These are phyloP conservation scores for Thunnus albacares DNA, from an alignment of 2,797 vertebrate species.

Conservation along the genomic window DNA sequence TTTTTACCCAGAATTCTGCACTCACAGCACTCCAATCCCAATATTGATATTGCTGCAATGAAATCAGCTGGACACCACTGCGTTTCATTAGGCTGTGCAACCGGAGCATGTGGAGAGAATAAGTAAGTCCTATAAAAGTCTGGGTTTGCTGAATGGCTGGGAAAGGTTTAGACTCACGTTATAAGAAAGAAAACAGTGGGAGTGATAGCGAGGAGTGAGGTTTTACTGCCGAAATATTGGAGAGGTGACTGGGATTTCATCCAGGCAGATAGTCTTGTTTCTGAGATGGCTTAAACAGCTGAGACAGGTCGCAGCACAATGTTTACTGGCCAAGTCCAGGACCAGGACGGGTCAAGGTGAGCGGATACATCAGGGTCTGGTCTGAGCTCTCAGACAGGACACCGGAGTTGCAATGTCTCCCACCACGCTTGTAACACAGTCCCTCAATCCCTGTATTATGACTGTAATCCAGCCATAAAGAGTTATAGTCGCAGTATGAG, in stretches of 20 bases:
- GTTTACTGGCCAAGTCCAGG: constrained; percentile 39
- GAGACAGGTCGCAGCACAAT: constrained; percentile 42
- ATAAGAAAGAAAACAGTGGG: constrained; percentile 51
- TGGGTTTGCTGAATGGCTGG: constrained; percentile 39
- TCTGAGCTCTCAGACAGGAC: constrained; percentile 52
- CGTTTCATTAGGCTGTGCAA: constrained; percentile 71
- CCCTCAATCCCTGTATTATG: constrained; percentile 55
- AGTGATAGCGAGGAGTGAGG: constrained; percentile 47
- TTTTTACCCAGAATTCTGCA: constrained; percentile 53
- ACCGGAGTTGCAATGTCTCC: constrained; percentile 55
- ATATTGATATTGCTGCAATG: constrained; percentile 68
- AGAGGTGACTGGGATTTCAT: constrained; percentile 58
- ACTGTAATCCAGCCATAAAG: constrained; percentile 68
- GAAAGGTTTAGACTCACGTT: constrained; percentile 41
- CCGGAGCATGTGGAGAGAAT: constrained; percentile 64
- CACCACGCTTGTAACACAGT: constrained; percentile 59
- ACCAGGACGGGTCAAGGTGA: constrained; percentile 38
- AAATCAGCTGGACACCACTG: constrained; percentile 71
- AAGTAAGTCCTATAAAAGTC: constrained; percentile 69
- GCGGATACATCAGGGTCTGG: constrained; percentile 38
- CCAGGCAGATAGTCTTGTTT: constrained; percentile 55
- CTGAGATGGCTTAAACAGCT: constrained; percentile 73
- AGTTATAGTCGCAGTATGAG: constrained; percentile 53
- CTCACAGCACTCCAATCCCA: constrained; percentile 63
- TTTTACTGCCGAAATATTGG: constrained; percentile 55